Percentiles rank a stretch among this genome's conserved stretches.
Conservation (phyloP, 2,113 vertebrate species). For the Emydocephalus ijimae region DNA sequence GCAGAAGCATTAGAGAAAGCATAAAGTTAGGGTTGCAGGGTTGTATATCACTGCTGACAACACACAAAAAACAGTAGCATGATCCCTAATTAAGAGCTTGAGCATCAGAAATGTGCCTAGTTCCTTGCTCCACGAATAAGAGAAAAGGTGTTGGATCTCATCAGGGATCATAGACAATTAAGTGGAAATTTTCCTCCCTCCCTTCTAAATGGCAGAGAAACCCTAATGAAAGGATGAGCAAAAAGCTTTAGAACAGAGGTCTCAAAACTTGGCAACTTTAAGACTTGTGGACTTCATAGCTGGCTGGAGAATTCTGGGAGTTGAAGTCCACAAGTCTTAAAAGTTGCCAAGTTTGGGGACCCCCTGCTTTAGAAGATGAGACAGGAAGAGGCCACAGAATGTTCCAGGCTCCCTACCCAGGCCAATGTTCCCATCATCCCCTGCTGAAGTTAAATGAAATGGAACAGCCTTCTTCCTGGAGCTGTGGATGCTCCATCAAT, state of each 20-base stretch:
- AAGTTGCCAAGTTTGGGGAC: too few relatives aligned
- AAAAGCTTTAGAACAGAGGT: not conserved
- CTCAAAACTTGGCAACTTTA: too few relatives aligned
- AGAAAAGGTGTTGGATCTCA: not conserved
- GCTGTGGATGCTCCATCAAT: not conserved
- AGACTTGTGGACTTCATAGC: too few relatives aligned
- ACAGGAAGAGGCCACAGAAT: not conserved
- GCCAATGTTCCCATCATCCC: not conserved
- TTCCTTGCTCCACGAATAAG: not conserved
- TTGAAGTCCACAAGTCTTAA: too few relatives aligned
- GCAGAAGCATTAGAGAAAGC: not conserved
- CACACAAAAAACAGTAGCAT: not conserved
- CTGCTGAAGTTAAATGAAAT: not conserved
- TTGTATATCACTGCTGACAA: not conserved
- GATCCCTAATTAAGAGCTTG: not conserved
- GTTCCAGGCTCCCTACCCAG: not conserved
- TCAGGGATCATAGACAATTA: not conserved
- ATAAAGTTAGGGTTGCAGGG: not conserved
- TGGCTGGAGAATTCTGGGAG: too few relatives aligned
- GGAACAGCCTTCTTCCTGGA: not conserved
- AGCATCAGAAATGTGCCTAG: not conserved
- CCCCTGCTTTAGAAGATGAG: not conserved
- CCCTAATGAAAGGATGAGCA: not conserved
- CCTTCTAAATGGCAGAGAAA: not conserved
- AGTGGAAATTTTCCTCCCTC: not conserved